phyloP scores from a whole-genome alignment of 2,888 invertebrate species.

The Meteorus colon region DNA sequence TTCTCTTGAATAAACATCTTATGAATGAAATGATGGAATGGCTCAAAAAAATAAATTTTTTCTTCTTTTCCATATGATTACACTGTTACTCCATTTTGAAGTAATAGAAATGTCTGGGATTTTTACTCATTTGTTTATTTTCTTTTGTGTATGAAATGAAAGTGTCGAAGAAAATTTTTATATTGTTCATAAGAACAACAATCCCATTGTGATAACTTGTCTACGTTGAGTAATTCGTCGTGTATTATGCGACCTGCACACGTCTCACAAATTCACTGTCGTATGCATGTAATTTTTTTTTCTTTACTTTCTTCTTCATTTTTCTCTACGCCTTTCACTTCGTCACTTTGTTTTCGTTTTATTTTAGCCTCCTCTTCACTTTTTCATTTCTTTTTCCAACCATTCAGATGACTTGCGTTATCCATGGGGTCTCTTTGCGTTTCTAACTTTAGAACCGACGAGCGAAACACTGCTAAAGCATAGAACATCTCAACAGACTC shows the following conservation, averaged over 20 bases:
- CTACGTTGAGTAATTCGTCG: slow-evolving; percentile 18
- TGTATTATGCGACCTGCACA: slow-evolving; percentile 18
- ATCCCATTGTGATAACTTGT: slow-evolving; percentile 14
- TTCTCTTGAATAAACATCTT: too few species aligned
- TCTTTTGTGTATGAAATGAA: slow-evolving; percentile 6
- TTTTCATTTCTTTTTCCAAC: slow-evolving; percentile 22
- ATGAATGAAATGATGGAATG: too few species aligned
- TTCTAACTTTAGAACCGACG: slow-evolving; percentile 50
- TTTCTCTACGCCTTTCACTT: background rate
- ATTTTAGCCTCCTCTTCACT: background rate
- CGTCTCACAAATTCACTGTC: slow-evolving; percentile 1
- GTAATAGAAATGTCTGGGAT: background rate
- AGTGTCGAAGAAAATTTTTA: slow-evolving; percentile 3
- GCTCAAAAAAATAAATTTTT: too few species aligned
- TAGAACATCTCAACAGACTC: slow-evolving; percentile 6
- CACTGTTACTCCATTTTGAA: background rate
- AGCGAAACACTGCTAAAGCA: slow-evolving; percentile 18
- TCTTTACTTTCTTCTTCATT: slow-evolving; percentile 22
- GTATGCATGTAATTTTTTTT: slow-evolving; percentile 19
- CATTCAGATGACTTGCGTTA: slow-evolving; percentile 39
- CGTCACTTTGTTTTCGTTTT: slow-evolving; percentile 3
- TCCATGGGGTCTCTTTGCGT: slow-evolving; percentile 46
- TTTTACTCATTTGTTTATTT: background rate
- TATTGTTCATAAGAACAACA: background rate
- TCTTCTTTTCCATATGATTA: too few species aligned